These are phyloP conservation scores for Gallinago solitaria DNA, from an alignment of 2,797 vertebrate species.

Conservation along the genomic window DNA sequence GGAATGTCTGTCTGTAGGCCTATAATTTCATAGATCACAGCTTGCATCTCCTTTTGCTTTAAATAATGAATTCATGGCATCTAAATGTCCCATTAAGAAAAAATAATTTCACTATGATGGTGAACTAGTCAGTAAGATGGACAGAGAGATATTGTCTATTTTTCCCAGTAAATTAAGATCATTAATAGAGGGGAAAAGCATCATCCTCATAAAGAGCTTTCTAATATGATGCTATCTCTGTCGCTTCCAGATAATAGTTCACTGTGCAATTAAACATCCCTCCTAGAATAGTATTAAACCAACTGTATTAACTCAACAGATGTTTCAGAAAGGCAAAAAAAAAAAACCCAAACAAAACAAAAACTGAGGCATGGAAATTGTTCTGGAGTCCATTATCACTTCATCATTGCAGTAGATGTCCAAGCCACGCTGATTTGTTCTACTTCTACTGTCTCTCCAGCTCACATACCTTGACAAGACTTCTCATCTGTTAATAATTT, in stretches of 20 bases:
- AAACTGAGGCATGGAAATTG: conserved; percentile 1
- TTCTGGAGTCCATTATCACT: conserved; percentile 51
- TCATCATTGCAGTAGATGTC: conserved; percentile 29
- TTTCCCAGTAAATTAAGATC: background rate
- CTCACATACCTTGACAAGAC: conserved; percentile 92
- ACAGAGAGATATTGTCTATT: background rate
- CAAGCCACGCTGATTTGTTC: conserved; percentile 26
- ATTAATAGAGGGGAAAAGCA: background rate
- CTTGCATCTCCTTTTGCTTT: background rate
- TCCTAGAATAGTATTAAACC: background rate
- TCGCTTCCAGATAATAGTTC: background rate
- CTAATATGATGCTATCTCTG: background rate
- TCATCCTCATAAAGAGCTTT: background rate
- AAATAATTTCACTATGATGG: background rate
- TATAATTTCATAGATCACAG: background rate
- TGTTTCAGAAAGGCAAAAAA: conserved; percentile 1
- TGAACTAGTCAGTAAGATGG: background rate
- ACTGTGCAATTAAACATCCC: background rate
- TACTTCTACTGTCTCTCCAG: conserved; percentile 14
- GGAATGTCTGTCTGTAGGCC: background rate
- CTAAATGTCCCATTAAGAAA: background rate
- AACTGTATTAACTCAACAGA: conserved; percentile 16
- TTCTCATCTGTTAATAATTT: conserved; percentile 97
- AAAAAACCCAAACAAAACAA: background rate
- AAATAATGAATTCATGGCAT: background rate